Evolutionary conservation across 2,888 invertebrate genomes (phyloP), one percentile per base, ranked within the genome.

Genomic region (Malachius bipustulatus): DNA sequence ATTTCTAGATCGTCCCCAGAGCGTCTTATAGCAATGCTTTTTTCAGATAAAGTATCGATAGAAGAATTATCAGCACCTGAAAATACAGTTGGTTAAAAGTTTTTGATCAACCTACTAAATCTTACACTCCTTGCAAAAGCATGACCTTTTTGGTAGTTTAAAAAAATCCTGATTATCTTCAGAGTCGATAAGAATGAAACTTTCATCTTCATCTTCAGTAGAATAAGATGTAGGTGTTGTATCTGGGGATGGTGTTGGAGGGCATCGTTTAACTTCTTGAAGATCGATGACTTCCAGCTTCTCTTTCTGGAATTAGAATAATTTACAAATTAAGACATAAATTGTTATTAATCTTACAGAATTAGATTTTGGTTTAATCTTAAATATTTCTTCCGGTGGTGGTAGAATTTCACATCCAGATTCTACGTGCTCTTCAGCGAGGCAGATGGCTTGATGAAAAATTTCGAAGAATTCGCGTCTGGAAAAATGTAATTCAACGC

Each of bases 381-480:
- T 19, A 37, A 59, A 56, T 12, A 60, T 35, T 4, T 55, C 41
- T 9, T 47, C 44, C 2, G 60, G 60, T 11, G 42, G 15, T 2
- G 59, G 56, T 16, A 57, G 26, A 11, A 37, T 33, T 2, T 39
- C 27, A 14, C 49, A 47, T 2, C 57, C 59, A 35, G 54, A 48
- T 37, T 55, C 51, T 8, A 62, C 45, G 26, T 50, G 41, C 31
- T 56, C 52, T 28, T 59, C 54, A 0, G 58, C 57, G 24, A 57
- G 41, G 4, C 43, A 33, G 27, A 62, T 41, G 2, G 56, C 52
- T 46, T 62, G 59, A 32, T 52, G 50, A 32, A 63, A 56, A 9
- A 58, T 41, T 37, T 48, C 39, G 31, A 61, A 55, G 16, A 61
- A 46, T 32, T 51, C 36, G 32, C 52, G 53, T 32, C 56, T 47